Evolutionary conservation across 2,888 invertebrate species (phyloP).

Genomic region (Ophion slaviceki): DNA sequence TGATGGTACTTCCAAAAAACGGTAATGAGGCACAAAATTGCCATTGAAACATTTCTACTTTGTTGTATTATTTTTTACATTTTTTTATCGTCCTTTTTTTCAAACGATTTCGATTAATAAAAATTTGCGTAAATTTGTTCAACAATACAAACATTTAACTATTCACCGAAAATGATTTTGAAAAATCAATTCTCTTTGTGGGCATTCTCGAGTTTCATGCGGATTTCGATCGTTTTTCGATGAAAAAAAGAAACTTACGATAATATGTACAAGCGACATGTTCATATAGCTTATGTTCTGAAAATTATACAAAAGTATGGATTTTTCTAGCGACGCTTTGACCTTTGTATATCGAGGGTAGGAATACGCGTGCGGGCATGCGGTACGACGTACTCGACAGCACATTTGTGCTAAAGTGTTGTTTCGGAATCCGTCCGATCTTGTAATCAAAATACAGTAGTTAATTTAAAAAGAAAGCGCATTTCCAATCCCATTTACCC

Average conservation of each 20-base stretch:
- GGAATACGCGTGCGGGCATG: conserved; percentile 38
- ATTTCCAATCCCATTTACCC: background rate
- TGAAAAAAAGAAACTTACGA: no score
- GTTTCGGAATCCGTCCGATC: conserved; percentile 27
- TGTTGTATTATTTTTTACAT: background rate
- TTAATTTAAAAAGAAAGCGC: background rate
- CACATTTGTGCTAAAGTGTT: background rate
- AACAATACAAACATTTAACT: background rate
- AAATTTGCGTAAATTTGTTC: background rate
- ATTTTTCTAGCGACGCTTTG: background rate
- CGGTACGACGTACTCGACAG: background rate
- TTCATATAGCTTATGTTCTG: background rate
- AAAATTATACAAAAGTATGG: background rate
- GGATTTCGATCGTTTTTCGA: background rate
- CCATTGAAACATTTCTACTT: background rate
- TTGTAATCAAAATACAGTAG: background rate
- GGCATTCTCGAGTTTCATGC: background rate
- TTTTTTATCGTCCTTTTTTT: background rate
- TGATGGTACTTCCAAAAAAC: conserved; percentile 30
- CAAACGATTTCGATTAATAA: background rate
- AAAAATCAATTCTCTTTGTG: background rate
- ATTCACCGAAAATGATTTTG: background rate
- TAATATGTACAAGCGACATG: background rate
- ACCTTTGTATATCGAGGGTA: background rate
- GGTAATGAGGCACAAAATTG: background rate